Evolutionary conservation across 2,797 vertebrate genomes (phyloP).

Genomic region (Leptatherina wallacei): DNA sequence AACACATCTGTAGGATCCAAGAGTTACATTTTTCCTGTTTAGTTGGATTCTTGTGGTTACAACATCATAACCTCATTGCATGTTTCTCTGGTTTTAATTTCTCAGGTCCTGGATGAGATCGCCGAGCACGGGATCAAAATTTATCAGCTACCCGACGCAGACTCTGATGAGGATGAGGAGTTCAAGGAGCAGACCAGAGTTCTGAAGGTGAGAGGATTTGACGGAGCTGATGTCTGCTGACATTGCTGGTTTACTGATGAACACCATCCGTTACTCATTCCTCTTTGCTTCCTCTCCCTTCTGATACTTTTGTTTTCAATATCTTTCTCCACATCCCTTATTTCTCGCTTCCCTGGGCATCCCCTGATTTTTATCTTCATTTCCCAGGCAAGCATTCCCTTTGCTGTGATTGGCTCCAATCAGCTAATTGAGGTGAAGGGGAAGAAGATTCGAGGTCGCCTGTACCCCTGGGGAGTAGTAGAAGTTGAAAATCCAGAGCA

Average conservation of each 20-base stretch:
- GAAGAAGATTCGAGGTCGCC: slow-evolving; percentile 90
- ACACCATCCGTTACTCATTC: slow-evolving; percentile 8
- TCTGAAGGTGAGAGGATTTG: slow-evolving; percentile 82
- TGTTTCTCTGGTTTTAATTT: slow-evolving; percentile 20
- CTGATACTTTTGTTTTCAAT: slow-evolving; percentile 24
- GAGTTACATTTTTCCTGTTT: neutral
- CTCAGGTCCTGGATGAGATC: slow-evolving; percentile 92
- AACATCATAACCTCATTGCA: slow-evolving; percentile 9
- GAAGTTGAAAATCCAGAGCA: slow-evolving; percentile 95
- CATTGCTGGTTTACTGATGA: neutral
- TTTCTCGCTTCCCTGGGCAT: neutral
- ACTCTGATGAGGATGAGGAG: slow-evolving; percentile 91
- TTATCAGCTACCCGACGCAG: slow-evolving; percentile 94
- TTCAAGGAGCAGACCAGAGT: slow-evolving; percentile 93
- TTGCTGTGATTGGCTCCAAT: slow-evolving; percentile 90
- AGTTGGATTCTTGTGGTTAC: slow-evolving; percentile 7
- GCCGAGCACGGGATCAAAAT: slow-evolving; percentile 91
- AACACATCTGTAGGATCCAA: neutral
- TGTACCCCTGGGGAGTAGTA: slow-evolving; percentile 90
- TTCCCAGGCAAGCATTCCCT: slow-evolving; percentile 88
- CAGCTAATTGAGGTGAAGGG: slow-evolving; percentile 95
- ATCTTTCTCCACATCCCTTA: neutral
- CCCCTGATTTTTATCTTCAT: slow-evolving; percentile 33
- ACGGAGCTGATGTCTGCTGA: slow-evolving; percentile 1
- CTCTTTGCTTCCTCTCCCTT: slow-evolving; percentile 3